These are phyloP conservation scores for Felis chaus DNA, from an alignment of 2,113 vertebrate genomes.

Conservation along the genomic window DNA sequence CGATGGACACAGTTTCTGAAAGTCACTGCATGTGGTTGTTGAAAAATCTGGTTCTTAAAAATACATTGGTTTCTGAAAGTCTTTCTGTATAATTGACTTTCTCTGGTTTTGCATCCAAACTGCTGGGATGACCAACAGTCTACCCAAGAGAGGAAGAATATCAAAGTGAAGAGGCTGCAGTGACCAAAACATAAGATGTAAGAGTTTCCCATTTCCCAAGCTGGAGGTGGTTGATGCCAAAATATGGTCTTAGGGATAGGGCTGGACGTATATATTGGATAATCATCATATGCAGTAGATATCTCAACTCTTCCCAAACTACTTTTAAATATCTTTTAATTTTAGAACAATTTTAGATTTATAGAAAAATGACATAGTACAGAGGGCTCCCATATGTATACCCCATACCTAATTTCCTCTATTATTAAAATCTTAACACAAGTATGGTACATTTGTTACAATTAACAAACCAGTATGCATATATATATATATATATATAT, in stretches of 20 bases:
- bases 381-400: background rate
- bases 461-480: background rate
- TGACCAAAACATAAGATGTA: background rate
- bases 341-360: slow-evolving; percentile 18
- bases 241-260: background rate
- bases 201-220: background rate
- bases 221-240: background rate
- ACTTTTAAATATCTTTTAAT: background rate
- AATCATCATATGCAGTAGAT: background rate
- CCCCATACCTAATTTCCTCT: background rate
- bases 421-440: background rate
- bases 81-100: background rate
- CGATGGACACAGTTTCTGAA: background rate
- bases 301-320: background rate
- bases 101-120: background rate
- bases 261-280: background rate
- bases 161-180: background rate
- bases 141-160: background rate
- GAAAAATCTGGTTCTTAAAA: background rate
- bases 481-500: background rate
- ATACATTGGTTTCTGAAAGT: background rate
- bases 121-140: background rate
- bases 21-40: background rate
- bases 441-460: background rate
- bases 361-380: background rate